Conservation (phyloP, 2,797 vertebrate species). For the Microctenopoma lineatum region DNA sequence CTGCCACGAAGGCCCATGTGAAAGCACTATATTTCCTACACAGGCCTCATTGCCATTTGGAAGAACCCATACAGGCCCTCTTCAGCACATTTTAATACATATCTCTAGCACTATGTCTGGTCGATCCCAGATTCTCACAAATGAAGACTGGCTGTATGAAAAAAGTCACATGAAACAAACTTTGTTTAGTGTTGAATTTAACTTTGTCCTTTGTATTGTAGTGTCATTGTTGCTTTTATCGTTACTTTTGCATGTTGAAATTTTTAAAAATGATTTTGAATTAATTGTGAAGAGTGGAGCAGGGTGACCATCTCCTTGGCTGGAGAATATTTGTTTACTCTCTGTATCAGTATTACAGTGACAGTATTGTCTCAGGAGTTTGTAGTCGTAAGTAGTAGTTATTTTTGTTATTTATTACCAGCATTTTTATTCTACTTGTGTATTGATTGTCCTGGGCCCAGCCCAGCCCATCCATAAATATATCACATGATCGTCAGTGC, state of each 20-base stretch:
- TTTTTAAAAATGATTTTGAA: constrained; percentile 42
- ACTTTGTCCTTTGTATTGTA: constrained; percentile 69
- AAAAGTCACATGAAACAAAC: constrained; percentile 54
- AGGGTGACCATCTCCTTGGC: constrained; percentile 47
- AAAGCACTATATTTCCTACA: constrained; percentile 52
- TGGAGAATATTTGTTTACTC: constrained; percentile 72
- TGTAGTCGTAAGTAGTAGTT: constrained; percentile 69
- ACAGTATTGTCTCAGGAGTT: constrained; percentile 82
- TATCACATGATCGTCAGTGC: constrained; percentile 63
- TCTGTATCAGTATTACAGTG: constrained; percentile 79
- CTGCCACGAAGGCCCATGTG: constrained; percentile 40
- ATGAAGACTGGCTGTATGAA: constrained; percentile 37
- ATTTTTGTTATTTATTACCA: constrained; percentile 75
- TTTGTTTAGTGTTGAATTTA: constrained; percentile 70
- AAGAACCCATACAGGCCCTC: constrained; percentile 43
- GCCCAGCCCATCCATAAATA: constrained; percentile 32
- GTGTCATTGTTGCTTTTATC: constrained; percentile 72
- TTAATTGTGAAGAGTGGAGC: constrained; percentile 57
- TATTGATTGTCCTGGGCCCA: constrained; percentile 49
- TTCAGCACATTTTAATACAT: constrained; percentile 68
- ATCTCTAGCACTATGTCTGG: constrained; percentile 65
- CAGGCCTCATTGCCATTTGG: constrained; percentile 29
- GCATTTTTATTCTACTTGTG: constrained; percentile 66
- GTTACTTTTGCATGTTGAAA: constrained; percentile 77
- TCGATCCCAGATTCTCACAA: constrained; percentile 21